A percentile compares a stretch with the other conserved stretches of the same genome.
Conservation (phyloP, 1,140 invertebrate genomes). For the Drosophila kepulauana region DNA sequence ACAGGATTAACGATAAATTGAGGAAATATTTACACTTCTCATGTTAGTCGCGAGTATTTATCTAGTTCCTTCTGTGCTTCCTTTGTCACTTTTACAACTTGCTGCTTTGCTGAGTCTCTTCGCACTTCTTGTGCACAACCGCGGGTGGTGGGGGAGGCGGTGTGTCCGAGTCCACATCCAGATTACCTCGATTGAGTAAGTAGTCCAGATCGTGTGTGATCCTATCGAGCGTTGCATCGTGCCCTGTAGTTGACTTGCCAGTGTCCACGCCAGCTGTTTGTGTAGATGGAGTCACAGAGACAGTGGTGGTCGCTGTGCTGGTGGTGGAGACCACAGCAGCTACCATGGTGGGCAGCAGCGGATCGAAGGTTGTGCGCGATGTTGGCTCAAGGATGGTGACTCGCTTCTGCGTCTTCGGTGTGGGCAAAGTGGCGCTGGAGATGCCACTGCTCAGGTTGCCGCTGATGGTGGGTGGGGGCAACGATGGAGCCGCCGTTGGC, state of each 20-base stretch:
- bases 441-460: slow-evolving; percentile 61
- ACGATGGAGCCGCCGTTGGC: slow-evolving; percentile 17
- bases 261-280: slow-evolving; percentile 45
- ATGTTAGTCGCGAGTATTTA: not conserved
- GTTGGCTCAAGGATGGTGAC: slow-evolving; percentile 82
- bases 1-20: slow-evolving; percentile 9
- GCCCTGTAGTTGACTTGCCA: not conserved
- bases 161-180: slow-evolving; percentile 37
- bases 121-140: slow-evolving; percentile 44
- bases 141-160: slow-evolving; percentile 42
- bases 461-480: slow-evolving; percentile 66
- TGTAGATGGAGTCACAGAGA: slow-evolving; percentile 46
- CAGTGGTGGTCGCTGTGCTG: slow-evolving; percentile 56
- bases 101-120: slow-evolving; percentile 49
- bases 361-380: slow-evolving; percentile 75
- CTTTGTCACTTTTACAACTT: slow-evolving; percentile 24
- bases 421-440: slow-evolving; percentile 63
- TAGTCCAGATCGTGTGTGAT: slow-evolving; percentile 92
- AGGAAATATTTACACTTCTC: slow-evolving; percentile 20
- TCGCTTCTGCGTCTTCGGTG: slow-evolving; percentile 81
- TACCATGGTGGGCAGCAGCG: slow-evolving; percentile 78
- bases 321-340: slow-evolving; percentile 67
- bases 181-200: slow-evolving; percentile 86
- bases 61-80: not conserved
- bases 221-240: slow-evolving; percentile 88